Percentiles rank a stretch among this genome's conserved stretches.
Evolutionary conservation across 2,888 invertebrate genomes (phyloP).

Genomic region (Seira musarum): DNA sequence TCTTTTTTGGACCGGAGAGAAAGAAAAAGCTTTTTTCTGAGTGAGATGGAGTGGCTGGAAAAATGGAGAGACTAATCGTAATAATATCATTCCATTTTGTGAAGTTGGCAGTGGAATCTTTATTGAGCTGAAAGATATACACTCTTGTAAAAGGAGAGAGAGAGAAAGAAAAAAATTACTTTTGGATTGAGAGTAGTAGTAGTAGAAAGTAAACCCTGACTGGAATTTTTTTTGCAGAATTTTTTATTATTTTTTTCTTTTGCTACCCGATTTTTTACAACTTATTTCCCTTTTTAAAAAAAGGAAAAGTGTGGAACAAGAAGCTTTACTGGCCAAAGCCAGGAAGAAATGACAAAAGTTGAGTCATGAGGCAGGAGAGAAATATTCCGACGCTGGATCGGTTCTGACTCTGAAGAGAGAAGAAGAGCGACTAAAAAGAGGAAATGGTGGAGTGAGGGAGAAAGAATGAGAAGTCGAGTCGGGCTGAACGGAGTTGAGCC

Average conservation of each 20-base stretch:
- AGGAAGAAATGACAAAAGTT: constrained; percentile 15
- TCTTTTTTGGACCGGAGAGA: too few relatives aligned
- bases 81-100: constrained; percentile 19
- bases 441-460: background rate
- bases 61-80: constrained; percentile 15
- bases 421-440: constrained; percentile 8
- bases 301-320: background rate
- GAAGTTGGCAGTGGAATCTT: constrained; percentile 33
- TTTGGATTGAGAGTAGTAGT: constrained; percentile 3
- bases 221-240: background rate
- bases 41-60: background rate
- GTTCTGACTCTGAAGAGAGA: constrained; percentile 7
- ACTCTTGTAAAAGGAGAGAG: too few relatives aligned
- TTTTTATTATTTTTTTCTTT: background rate
- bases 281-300: constrained; percentile 7
- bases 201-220: background rate
- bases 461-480: constrained; percentile 1
- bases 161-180: constrained; percentile 12
- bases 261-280: constrained; percentile 8
- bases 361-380: background rate
- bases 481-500: background rate
- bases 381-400: background rate
- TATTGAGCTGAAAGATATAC: constrained; percentile 25
- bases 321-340: background rate
- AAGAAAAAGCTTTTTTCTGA: background rate